Conservation (phyloP, 2,113 vertebrate species). For the Hemiscyllium ocellatum region DNA sequence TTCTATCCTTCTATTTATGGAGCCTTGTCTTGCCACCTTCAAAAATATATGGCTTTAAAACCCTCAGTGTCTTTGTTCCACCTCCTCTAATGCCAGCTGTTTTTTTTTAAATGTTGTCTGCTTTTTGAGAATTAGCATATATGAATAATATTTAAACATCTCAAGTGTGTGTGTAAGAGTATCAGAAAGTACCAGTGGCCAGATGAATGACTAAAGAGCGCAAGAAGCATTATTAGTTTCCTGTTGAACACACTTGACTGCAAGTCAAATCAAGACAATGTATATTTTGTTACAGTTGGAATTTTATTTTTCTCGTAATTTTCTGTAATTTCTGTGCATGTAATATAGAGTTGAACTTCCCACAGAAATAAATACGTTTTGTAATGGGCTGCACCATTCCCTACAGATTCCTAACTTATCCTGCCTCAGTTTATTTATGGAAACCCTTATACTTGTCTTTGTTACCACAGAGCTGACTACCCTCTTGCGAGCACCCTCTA, state of each 20-base stretch:
- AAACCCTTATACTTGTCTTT: too few relatives aligned
- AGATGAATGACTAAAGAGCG: neutral
- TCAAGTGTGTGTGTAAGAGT: neutral
- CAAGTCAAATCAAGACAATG: neutral
- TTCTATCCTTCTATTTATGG: neutral
- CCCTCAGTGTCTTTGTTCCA: neutral
- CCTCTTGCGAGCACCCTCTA: too few relatives aligned
- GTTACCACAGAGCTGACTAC: too few relatives aligned
- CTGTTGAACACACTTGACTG: neutral
- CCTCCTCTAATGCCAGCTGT: neutral
- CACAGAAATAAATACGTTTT: too few relatives aligned
- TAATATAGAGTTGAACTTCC: too few relatives aligned
- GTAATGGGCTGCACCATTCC: too few relatives aligned
- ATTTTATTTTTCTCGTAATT: neutral
- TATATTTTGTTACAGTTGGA: neutral
- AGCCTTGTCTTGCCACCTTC: neutral
- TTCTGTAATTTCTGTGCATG: neutral
- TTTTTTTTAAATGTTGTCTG: neutral
- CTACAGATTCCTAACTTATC: too few relatives aligned
- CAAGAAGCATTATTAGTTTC: neutral
- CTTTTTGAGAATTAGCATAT: neutral
- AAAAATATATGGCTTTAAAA: neutral
- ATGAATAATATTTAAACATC: neutral
- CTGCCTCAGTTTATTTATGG: too few relatives aligned
- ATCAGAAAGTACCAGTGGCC: neutral